These are phyloP conservation scores for Pardalotus punctatus DNA, from an alignment of 2,113 vertebrate species.

Conservation along the genomic window DNA sequence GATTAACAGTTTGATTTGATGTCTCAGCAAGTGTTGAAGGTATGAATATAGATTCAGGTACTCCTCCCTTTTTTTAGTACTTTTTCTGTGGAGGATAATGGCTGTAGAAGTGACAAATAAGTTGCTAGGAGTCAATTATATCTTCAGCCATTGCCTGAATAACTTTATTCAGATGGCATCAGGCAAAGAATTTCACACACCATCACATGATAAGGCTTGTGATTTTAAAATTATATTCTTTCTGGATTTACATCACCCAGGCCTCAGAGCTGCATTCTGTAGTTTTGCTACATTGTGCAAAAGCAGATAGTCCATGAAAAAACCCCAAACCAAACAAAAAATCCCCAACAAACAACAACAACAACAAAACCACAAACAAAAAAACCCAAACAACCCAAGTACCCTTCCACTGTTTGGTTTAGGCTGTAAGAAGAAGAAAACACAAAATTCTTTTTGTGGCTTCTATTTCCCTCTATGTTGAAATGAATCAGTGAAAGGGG, in stretches of 20 bases:
- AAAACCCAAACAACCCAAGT: not conserved
- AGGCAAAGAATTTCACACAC: not conserved
- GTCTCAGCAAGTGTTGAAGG: not conserved
- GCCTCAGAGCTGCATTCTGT: not conserved
- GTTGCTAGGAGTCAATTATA: not conserved
- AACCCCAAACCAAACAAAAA: not conserved
- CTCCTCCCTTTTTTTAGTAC: not conserved
- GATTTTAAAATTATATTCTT: not conserved
- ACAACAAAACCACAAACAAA: not conserved
- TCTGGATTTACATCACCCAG: not conserved
- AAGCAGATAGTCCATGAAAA: not conserved
- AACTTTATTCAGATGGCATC: not conserved
- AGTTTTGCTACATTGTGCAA: not conserved
- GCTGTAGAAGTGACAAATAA: not conserved
- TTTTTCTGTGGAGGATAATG: not conserved
- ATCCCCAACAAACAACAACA: not conserved
- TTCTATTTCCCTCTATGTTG: not conserved
- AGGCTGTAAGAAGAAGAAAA: not conserved
- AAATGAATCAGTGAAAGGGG: not conserved
- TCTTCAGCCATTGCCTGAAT: not conserved
- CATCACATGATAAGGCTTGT: not conserved
- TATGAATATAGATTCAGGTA: not conserved
- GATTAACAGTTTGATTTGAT: not conserved
- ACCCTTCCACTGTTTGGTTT: not conserved
- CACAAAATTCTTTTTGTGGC: not conserved